These are phyloP conservation scores for Chamaetylas fuelleborni DNA, from an alignment of 2,113 vertebrate genomes.

Conservation along the genomic window DNA sequence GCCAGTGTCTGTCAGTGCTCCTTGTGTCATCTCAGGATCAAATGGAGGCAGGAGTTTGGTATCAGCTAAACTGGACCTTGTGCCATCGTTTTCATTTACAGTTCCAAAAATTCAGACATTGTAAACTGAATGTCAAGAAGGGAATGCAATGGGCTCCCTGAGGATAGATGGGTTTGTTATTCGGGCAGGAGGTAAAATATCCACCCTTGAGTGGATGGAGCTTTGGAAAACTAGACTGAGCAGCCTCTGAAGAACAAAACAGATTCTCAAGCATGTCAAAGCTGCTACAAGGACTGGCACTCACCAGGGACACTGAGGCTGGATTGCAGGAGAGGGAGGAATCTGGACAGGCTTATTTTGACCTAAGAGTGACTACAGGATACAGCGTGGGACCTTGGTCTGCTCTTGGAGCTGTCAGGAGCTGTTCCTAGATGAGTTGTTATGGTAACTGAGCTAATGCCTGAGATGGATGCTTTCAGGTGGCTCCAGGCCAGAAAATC, in stretches of 20 bases:
- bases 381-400: not conserved
- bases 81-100: not conserved
- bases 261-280: not conserved
- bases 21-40: not conserved
- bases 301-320: not conserved
- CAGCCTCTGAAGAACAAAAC: not conserved
- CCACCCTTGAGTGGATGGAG: not conserved
- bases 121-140: not conserved
- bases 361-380: not conserved
- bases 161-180: not conserved
- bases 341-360: not conserved
- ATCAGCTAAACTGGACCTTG: not conserved
- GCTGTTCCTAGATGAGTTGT: slow-evolving; percentile 41
- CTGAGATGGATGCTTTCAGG: slow-evolving; percentile 38
- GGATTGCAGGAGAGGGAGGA: not conserved
- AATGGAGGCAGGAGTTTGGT: not conserved
- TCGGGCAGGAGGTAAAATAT: not conserved
- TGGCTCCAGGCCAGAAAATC: slow-evolving; percentile 58
- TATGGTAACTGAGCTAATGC: slow-evolving; percentile 60
- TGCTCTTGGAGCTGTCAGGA: not conserved
- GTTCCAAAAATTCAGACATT: not conserved
- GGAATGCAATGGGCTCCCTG: not conserved
- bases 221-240: not conserved
- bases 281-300: not conserved
- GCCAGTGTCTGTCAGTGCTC: not conserved